Evolutionary conservation across 2,113 vertebrate genomes (phyloP).

Genomic region (Gymnogyps californianus): DNA sequence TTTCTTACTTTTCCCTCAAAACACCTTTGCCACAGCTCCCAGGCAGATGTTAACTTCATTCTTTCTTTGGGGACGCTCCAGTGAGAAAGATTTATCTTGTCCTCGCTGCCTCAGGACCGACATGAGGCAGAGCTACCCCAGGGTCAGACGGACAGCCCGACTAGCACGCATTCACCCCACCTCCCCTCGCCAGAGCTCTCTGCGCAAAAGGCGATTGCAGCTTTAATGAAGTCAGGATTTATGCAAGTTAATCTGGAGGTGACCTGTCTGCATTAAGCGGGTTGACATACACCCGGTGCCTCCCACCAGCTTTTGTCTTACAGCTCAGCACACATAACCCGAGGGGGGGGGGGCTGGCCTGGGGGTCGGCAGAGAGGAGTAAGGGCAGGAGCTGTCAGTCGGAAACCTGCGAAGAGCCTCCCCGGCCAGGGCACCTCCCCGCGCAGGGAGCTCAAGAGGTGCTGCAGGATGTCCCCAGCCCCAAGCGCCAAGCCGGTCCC

Average conservation of each 20-base stretch:
- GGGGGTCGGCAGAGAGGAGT: background rate
- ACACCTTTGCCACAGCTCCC: slow-evolving; percentile 68
- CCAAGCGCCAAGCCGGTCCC: background rate
- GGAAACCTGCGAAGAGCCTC: background rate
- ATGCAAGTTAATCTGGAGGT: background rate
- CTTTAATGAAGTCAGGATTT: slow-evolving; percentile 44
- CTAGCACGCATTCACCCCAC: background rate
- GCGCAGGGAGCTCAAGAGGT: background rate
- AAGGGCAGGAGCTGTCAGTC: background rate
- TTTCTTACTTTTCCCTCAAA: background rate
- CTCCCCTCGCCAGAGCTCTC: background rate
- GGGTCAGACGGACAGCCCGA: background rate
- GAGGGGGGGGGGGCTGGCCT: background rate
- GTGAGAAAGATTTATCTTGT: slow-evolving; percentile 63
- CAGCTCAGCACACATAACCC: background rate
- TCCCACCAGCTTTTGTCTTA: background rate
- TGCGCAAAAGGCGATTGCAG: background rate
- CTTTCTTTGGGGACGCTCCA: slow-evolving; percentile 58
- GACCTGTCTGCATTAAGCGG: background rate
- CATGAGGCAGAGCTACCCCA: slow-evolving; percentile 7
- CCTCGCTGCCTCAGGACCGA: slow-evolving; percentile 44
- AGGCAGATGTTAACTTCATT: slow-evolving; percentile 68
- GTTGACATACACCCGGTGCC: background rate
- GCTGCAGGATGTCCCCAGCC: background rate
- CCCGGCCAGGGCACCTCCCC: background rate